Conservation (phyloP, 2,113 vertebrate genomes). For the Puffinus mauretanicus region DNA sequence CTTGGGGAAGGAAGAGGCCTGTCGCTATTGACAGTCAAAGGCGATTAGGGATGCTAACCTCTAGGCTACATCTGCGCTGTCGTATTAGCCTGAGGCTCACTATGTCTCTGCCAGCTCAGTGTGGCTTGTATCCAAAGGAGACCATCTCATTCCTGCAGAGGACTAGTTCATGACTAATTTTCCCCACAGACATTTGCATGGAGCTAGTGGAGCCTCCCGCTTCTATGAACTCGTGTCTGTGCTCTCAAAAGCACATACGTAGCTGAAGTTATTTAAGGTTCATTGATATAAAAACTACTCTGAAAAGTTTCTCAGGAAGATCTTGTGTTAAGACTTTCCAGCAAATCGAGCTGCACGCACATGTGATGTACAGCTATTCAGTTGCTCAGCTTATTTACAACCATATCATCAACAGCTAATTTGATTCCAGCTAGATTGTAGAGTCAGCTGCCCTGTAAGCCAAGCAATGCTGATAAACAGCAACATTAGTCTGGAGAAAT, state of each 20-base stretch:
- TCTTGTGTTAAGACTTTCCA: not conserved
- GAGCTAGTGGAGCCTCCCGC: not conserved
- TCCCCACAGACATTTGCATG: not conserved
- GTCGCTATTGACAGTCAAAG: accelerated
- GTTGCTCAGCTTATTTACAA: constrained; percentile 5
- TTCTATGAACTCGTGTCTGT: not conserved
- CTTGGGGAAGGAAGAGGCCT: not conserved
- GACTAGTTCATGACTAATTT: not conserved
- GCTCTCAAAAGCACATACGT: not conserved
- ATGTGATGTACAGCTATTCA: not conserved
- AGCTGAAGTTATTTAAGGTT: not conserved
- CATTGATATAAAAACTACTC: not conserved
- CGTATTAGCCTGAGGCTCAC: not conserved
- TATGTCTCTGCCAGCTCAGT: not conserved
- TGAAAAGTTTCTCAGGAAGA: not conserved
- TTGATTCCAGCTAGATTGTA: constrained; percentile 17
- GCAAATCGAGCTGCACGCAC: not conserved
- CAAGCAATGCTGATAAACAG: not conserved
- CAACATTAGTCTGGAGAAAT: not conserved
- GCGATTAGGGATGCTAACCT: not conserved
- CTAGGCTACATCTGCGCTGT: not conserved
- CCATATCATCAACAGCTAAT: constrained; percentile 17
- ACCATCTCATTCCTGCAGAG: not conserved
- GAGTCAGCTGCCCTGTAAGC: not conserved
- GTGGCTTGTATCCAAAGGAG: not conserved